Conservation (phyloP, 2,888 invertebrate genomes). For the Heterodera filipjevi region DNA sequence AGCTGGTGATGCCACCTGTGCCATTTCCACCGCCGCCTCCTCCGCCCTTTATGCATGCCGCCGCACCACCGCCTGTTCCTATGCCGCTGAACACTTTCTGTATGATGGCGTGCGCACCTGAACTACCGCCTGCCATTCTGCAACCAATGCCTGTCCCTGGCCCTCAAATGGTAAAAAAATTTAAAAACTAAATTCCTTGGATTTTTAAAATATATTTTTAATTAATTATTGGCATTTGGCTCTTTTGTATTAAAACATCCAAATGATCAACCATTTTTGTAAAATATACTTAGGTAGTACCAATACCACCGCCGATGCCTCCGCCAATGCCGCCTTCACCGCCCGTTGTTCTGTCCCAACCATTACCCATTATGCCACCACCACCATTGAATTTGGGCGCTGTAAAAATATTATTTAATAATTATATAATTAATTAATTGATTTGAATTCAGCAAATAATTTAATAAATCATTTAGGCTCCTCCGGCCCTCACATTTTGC, state of each 20-base stretch:
- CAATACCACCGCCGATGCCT: not conserved
- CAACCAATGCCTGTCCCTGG: not conserved
- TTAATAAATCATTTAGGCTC: not conserved
- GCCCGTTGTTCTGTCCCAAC: not conserved
- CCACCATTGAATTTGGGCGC: not conserved
- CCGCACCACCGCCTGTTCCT: not conserved
- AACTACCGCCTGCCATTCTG: not conserved
- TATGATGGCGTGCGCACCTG: not conserved
- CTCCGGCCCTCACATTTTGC: not conserved
- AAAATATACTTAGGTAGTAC: not conserved
- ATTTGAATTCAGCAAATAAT: no score
- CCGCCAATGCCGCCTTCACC: not conserved
- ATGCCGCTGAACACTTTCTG: not conserved
- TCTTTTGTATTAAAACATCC: not conserved
- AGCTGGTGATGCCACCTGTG: constrained; percentile 3
- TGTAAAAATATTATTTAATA: not conserved
- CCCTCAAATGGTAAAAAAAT: not conserved
- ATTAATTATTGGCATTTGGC: no score
- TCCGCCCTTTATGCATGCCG: not conserved
- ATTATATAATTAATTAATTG: not conserved
- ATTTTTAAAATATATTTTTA: no score
- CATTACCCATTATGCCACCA: not conserved
- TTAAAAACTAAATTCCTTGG: no score
- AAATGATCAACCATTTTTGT: not conserved
- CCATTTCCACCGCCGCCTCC: not conserved